phyloP scores from a whole-genome alignment of 2,113 vertebrate species.

The Oxygymnocypris stewartii region DNA sequence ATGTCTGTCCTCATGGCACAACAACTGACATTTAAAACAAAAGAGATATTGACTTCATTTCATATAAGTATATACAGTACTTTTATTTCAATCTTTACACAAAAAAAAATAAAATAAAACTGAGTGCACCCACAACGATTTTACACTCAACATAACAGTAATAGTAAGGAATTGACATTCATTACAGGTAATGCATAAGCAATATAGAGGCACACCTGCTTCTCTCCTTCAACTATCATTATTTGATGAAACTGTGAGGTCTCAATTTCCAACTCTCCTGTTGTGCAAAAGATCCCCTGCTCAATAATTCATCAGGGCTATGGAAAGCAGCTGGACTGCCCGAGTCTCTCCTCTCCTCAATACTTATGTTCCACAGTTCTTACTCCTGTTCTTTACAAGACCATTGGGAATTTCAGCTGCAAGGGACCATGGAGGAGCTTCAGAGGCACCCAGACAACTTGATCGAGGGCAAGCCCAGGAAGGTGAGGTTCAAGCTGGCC shows the following conservation, averaged over 20 bases:
- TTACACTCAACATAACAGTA: background rate
- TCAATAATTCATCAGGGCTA: conserved; percentile 63
- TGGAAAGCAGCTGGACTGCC: conserved; percentile 20
- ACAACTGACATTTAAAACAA: too few species aligned
- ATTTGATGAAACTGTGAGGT: conserved; percentile 72
- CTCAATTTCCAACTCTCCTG: conserved; percentile 67
- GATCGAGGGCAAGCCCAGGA: conserved; percentile 82
- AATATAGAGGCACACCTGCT: conserved; percentile 27
- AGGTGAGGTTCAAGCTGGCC: conserved; percentile 93
- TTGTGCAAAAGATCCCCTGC: conserved; percentile 64
- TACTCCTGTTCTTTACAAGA: background rate
- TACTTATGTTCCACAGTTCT: background rate
- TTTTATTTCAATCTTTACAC: too few species aligned
- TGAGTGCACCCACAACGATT: background rate
- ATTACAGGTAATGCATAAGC: background rate
- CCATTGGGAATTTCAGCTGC: background rate
- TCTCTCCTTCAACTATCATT: conserved; percentile 71
- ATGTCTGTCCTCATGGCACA: too few species aligned
- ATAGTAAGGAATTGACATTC: conserved; percentile 4
- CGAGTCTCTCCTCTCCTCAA: background rate
- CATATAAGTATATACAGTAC: too few species aligned
- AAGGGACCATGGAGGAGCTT: conserved; percentile 81
- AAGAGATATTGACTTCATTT: too few species aligned
- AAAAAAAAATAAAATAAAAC: too few species aligned
- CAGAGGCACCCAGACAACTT: conserved; percentile 73